These are phyloP conservation scores for Prunella fulvescens DNA, from an alignment of 2,113 vertebrate species.

Conservation along the genomic window DNA sequence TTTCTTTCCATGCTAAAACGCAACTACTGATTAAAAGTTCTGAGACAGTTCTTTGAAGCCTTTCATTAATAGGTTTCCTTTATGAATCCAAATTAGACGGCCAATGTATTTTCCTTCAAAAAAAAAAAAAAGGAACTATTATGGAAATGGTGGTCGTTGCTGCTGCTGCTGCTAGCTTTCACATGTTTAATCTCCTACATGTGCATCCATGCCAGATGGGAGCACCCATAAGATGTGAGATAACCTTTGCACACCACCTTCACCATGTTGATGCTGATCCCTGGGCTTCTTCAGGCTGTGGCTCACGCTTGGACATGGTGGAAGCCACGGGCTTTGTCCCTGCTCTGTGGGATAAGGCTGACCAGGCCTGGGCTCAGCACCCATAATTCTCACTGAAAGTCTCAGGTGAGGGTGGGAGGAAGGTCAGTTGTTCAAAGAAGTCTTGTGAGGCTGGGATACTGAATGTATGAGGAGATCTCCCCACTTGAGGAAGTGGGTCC, in stretches of 20 bases:
- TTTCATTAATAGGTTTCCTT: constrained; percentile 66
- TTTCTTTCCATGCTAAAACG: constrained; percentile 27
- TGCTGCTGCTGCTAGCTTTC: constrained; percentile 12
- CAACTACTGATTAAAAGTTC: constrained; percentile 68
- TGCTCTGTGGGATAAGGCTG: neutral
- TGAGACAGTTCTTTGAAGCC: constrained; percentile 57
- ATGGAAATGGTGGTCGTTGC: constrained; percentile 27
- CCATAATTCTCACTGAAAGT: neutral
- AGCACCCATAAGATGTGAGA: neutral
- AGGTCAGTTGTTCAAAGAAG: neutral
- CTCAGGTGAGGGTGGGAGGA: neutral
- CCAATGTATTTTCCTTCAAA: neutral
- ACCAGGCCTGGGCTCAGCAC: neutral
- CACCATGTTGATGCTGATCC: neutral
- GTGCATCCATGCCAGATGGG: constrained; percentile 53
- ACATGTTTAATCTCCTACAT: constrained; percentile 43
- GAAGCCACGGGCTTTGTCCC: neutral
- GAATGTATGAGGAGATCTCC: neutral
- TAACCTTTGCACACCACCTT: neutral
- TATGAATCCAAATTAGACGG: constrained; percentile 67
- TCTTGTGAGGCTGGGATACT: neutral
- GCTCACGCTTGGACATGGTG: neutral
- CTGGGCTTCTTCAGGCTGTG: neutral
- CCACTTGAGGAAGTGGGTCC: neutral
- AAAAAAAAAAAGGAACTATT: neutral